phyloP scores from a whole-genome alignment of 2,113 vertebrate species.

The Paradoxurus hermaphroditus region DNA sequence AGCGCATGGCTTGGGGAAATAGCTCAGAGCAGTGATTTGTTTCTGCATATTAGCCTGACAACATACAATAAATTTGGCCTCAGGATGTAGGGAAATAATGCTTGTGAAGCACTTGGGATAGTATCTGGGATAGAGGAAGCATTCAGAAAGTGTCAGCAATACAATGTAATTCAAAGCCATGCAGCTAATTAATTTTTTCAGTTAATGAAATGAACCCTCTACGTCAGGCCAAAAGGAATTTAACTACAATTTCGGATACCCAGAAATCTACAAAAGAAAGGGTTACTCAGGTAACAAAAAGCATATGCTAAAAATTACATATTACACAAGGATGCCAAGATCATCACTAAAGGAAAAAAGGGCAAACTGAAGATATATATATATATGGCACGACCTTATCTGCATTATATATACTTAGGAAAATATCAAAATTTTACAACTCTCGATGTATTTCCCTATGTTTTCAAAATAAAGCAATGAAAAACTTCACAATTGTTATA shows the following conservation, averaged over 20 bases:
- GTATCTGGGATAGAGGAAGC: neutral
- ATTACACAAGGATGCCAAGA: neutral
- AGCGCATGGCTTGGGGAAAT: no score
- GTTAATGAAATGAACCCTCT: neutral
- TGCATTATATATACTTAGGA: neutral
- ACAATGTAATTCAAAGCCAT: neutral
- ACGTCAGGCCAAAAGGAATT: neutral
- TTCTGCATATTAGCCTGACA: neutral
- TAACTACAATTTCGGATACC: neutral
- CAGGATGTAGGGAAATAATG: neutral
- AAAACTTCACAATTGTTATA: neutral
- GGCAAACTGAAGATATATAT: rapidly evolving
- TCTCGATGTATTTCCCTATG: neutral
- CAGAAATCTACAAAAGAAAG: neutral
- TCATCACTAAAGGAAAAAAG: neutral
- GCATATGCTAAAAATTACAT: neutral
- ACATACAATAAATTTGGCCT: neutral
- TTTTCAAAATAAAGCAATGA: slow-evolving; percentile 3
- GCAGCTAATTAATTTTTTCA: neutral
- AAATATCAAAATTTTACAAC: neutral
- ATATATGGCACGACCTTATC: neutral
- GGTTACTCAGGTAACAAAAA: neutral
- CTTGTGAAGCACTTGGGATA: neutral
- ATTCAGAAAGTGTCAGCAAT: neutral
- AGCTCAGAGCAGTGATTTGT: neutral